Evolutionary conservation across 2,797 vertebrate species (phyloP).

Genomic region (Zonotrichia albicollis): DNA sequence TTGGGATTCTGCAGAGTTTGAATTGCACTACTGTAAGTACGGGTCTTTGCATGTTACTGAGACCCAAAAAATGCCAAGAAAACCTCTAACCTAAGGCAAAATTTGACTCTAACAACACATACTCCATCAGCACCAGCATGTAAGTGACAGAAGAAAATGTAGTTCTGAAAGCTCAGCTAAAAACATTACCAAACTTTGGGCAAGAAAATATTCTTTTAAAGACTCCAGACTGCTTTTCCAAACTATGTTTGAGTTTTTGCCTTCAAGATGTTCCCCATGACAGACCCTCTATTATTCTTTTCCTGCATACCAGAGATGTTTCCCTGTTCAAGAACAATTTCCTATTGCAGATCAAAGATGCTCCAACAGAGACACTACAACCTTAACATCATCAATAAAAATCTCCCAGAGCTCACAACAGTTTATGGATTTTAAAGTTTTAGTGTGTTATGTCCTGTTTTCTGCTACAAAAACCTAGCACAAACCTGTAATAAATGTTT

Average conservation of each 20-base stretch:
- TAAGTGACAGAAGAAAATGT: neutral
- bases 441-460: neutral
- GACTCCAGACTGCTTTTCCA: neutral
- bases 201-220: neutral
- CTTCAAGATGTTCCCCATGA: neutral
- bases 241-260: neutral
- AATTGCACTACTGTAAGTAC: neutral
- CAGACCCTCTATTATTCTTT: neutral
- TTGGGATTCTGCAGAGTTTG: constrained; percentile 33
- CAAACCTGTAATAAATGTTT: neutral
- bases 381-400: neutral
- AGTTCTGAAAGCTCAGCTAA: neutral
- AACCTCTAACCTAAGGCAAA: neutral
- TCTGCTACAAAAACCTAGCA: neutral
- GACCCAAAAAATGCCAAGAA: neutral
- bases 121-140: neutral
- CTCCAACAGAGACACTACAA: neutral
- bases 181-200: neutral
- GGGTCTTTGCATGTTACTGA: neutral
- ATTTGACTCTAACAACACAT: neutral
- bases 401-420: neutral
- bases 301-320: neutral
- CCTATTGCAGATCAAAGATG: neutral
- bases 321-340: neutral
- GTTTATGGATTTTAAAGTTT: neutral